Base-by-base conservation (phyloP, 1,140 invertebrate species). In the Galleria mellonella region DNA sequence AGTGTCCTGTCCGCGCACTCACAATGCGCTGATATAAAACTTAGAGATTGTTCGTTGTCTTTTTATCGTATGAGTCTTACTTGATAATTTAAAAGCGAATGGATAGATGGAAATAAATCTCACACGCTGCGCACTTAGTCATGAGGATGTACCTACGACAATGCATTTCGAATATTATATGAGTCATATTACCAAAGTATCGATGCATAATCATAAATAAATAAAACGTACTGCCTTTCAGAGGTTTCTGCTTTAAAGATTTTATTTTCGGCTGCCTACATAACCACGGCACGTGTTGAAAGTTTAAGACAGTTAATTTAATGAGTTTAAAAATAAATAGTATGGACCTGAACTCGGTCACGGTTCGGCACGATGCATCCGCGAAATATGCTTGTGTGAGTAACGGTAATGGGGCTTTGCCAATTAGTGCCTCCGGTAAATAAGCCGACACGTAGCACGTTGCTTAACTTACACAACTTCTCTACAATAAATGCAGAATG, bases 261-360 rank as follows among this genome's bases (percentile, higher is more conserved):
- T 23, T 23, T 23, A 23, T 23, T 23, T 23, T 23, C 17, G 17
- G 17, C 17, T 23, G 17, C 17, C 17, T 23, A 23, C 17, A 23
- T 23, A 23, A 23, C 17, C 17, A 23, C 17, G 17, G 17, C 17
- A 23, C 17, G 17, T 23, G 17, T 23, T 6, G 17, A 50, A 50
- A 36, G 35, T 47, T 32, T 32, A 52, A 56, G 47, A 47, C 43
- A 49, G 44, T 52, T 44, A 50, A 37, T 23, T 45, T 46, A 53
- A 50, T 49, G 42, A 39, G 28, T 51, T 45, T 48, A 54, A 51
- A 54, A 51, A 58, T 45, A 54, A 54, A 47, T 47, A 46, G 38
- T 49, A 36, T 29, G 39, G 12, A 32, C 29, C 9, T 32, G 40
- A 56, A 42, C 37, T 51, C 53, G 53, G 57, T 43, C 57, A 55